Base-by-base conservation (phyloP, 92 coral and sea anemone genomes). In the Phenganax stokvisi region DNA sequence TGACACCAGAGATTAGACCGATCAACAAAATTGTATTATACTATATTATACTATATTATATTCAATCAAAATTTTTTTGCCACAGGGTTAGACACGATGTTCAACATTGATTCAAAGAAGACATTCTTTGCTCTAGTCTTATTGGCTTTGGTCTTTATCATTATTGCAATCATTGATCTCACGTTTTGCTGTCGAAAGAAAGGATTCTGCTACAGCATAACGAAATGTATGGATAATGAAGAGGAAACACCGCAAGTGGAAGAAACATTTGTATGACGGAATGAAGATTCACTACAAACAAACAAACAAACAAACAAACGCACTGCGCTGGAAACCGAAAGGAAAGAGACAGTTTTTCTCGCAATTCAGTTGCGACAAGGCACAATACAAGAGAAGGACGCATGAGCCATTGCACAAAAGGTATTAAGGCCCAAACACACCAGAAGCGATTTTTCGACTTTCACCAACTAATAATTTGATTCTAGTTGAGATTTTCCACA, bases 161-260 rank as follows among this genome's bases (percentile, higher is more conserved):
- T 59, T 52, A 59, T 30, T 9, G 29, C 60, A 28, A 12, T 59
- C 20, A 28, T 76, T 56, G 71, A 76, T 51, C 13, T 76, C 20
- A 59, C 56, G 17, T 76, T 58, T 64, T 76, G 81, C 70, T 52
- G 71, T 31, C 81, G 70, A 9, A 76, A 76, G 52, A 76, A 76
- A 58, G 81, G 81, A 57, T 60, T 60, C 27, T 76, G 81, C 29
- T 59, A 58, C 56, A 76, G 69, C n/a, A 11, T 76, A 44, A 58
- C 28, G 30, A 31, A 29, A 11, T 76, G 81, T 59, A 27, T 31
- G 30, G 25, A 53, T 25, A 13, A 54, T 54, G 77, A 73, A 73
- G 59, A 56, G 61, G 59, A 73, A 71, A 71, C 56, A 71, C 57
- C 0, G 30, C 6, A 37, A 30, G 54, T 1, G 3, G 73, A 29